Evolutionary conservation across 2,797 vertebrate species (phyloP).

Genomic region (Alectoris magna): DNA sequence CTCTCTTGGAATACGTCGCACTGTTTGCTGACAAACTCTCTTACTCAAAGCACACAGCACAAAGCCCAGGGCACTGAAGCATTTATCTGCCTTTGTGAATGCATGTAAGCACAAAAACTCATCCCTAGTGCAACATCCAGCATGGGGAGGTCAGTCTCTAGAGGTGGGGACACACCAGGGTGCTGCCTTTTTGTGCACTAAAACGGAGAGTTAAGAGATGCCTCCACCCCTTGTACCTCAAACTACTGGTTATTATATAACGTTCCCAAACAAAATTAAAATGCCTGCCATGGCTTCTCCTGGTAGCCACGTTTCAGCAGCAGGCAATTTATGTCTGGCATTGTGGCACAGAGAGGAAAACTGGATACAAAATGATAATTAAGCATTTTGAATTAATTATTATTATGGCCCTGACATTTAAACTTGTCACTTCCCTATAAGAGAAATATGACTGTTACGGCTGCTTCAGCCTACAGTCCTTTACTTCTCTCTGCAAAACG

Average conservation of each 20-base stretch:
- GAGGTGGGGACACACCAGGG: background rate
- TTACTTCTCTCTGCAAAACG: background rate
- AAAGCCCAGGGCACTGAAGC: constrained; percentile 29
- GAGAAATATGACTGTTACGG: background rate
- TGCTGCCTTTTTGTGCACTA: background rate
- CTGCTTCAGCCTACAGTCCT: background rate
- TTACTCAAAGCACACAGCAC: background rate
- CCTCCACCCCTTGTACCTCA: background rate
- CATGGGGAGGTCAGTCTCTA: background rate
- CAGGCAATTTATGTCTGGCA: constrained; percentile 6
- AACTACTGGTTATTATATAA: background rate
- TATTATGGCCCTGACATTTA: constrained; percentile 34
- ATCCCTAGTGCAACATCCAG: background rate
- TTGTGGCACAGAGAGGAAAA: background rate
- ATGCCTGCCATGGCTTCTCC: background rate
- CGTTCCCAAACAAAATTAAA: background rate
- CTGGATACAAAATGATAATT: background rate
- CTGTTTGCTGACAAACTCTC: constrained; percentile 49
- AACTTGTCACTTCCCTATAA: background rate
- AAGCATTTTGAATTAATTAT: constrained; percentile 42
- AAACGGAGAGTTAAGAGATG: background rate
- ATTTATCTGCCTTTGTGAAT: background rate
- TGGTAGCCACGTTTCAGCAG: background rate
- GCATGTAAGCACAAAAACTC: background rate
- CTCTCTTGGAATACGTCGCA: constrained; percentile 5